Evolutionary conservation across 1,140 invertebrate genomes (phyloP).

Genomic region (Ceratina calcarata): DNA sequence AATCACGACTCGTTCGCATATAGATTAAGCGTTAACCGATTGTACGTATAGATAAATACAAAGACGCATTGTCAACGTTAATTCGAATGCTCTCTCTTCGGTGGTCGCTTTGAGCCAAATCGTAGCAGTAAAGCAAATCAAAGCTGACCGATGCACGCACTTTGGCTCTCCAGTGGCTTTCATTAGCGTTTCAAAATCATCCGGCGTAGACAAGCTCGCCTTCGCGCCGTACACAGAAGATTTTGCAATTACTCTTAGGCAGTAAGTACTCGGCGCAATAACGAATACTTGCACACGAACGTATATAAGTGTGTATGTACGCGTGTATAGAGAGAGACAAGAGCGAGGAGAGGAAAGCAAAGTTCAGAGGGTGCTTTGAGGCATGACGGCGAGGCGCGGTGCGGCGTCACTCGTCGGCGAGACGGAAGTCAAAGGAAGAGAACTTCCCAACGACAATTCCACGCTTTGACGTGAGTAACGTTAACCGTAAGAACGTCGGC

Average conservation of each 20-base stretch:
- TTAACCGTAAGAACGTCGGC: not conserved
- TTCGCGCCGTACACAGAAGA: conserved; percentile 15
- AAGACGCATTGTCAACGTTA: not conserved
- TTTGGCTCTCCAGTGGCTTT: conserved; percentile 47
- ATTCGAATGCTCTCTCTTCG: not conserved
- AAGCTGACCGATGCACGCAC: conserved; percentile 19
- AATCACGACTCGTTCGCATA: too few relatives aligned
- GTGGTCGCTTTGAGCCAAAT: not conserved
- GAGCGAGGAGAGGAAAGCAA: conserved; percentile 16
- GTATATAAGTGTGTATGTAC: not conserved
- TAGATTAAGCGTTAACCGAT: too few relatives aligned
- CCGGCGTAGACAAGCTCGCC: conserved; percentile 11
- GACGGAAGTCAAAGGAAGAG: not conserved
- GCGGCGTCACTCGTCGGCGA: conserved; percentile 2
- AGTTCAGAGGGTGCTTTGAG: conserved; percentile 39
- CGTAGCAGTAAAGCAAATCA: not conserved
- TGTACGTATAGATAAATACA: too few relatives aligned
- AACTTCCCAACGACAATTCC: conserved; percentile 34
- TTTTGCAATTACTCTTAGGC: conserved; percentile 58
- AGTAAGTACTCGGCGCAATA: conserved; percentile 59
- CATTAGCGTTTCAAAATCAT: conserved; percentile 59
- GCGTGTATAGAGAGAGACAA: not conserved
- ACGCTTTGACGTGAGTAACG: conserved; percentile 13
- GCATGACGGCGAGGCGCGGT: not conserved
- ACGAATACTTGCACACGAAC: conserved; percentile 40